Base-by-base conservation (phyloP, 2,888 invertebrate genomes). In the Petrophora chlorosata region DNA sequence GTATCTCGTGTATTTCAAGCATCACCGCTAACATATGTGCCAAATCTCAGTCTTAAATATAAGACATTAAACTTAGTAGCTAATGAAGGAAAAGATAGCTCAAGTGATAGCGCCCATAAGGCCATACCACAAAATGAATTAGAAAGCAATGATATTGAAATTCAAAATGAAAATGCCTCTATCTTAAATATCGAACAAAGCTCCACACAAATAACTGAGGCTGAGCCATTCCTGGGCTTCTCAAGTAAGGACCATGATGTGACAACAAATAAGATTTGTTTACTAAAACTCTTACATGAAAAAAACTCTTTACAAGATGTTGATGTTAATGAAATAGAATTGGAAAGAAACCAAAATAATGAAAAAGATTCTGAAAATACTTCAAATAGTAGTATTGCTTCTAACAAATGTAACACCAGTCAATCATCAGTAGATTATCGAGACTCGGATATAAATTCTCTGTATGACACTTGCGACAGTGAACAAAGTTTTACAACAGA, bases 401-500 rank as follows among this genome's bases (percentile, higher is more conserved):
- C 46, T 15, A 35, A 51, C 28, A 26, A 53, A 26, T 23, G 17
- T 32, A 23, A 51, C 30, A 43, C 36, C 22, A 46, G 33, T 5
- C 25, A 32, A 28, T 45, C 44, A 15, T 35, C 40, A 30, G 5
- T 30, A 13, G 39, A 46, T 13, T 65, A 56, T 29, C 39, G 63
- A 53, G 54, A 51, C 50, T 38, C 52, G 28, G 71, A 77, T 15
- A 68, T 58, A 52, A 65, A 72, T 59, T 85, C 85, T 19, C 54
- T 73, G 32, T 88, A 86, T 78, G 79, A 85, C 49, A 85, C 85
- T 46, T 88, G 87, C 58, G 67, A 74, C 47, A 82, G 79, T 73
- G 78, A 78, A 8, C 59, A 64, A 68, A 57, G 62, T 55, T 58
- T 53, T 43, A 33, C 29, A 14, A 26, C 16, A 36, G 22, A 41